Percentiles rank a stretch among this genome's conserved stretches.
Evolutionary conservation across 1,140 invertebrate species (phyloP).

Genomic region (Hirudo medicinalis): DNA sequence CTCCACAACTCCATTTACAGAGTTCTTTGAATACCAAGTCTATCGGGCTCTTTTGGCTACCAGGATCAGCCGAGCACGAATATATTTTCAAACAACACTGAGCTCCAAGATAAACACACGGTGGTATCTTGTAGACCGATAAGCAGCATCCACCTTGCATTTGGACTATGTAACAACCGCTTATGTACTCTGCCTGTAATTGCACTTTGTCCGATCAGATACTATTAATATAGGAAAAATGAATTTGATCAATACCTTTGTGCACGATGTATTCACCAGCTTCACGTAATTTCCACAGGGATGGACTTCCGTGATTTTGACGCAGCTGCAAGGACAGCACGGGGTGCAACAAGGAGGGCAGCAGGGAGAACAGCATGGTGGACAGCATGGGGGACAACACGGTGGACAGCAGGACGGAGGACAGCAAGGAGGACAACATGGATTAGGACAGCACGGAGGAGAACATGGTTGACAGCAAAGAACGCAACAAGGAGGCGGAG

Average conservation of each 20-base stretch:
- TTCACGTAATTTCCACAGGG: conserved; percentile 10
- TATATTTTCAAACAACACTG: conserved; percentile 9
- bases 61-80: conserved; percentile 6
- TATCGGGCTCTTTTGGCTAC: conserved; percentile 1
- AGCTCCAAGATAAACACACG: conserved; percentile 3
- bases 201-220: not conserved
- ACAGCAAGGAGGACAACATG: not conserved
- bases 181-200: conserved; percentile 9
- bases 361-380: not conserved
- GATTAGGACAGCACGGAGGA: not conserved
- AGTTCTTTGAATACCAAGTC: conserved; percentile 9
- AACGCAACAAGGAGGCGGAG: not conserved
- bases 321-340: conserved; percentile 4
- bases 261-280: not conserved
- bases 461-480: not conserved
- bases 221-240: not conserved
- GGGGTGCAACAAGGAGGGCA: not conserved
- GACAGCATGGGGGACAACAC: not conserved
- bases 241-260: conserved; percentile 1
- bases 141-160: conserved; percentile 9
- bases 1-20: conserved; percentile 9
- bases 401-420: not conserved
- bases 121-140: conserved; percentile 7
- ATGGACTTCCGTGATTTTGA: conserved; percentile 10
- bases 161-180: conserved; percentile 5